These are phyloP conservation scores for Steinernema carpocapsae DNA, from an alignment of 2,888 invertebrate genomes.

Conservation along the genomic window DNA sequence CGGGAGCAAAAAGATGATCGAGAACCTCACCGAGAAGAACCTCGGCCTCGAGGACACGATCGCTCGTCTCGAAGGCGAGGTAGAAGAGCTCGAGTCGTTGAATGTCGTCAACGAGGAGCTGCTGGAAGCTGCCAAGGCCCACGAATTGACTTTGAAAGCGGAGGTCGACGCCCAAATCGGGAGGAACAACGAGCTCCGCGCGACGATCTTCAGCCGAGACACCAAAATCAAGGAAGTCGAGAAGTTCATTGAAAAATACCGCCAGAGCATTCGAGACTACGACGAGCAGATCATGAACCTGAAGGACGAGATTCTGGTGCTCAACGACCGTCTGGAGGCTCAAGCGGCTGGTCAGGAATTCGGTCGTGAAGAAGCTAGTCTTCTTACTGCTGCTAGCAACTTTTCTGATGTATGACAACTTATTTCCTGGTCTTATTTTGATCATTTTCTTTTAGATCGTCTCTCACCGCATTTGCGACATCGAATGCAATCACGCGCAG, in stretches of 20 bases:
- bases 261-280: slow-evolving; percentile 76
- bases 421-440: too few relatives aligned
- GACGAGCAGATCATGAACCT: slow-evolving; percentile 74
- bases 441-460: not conserved
- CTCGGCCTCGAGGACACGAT: slow-evolving; percentile 85
- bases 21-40: slow-evolving; percentile 90
- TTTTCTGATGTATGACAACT: slow-evolving; percentile 45
- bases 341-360: slow-evolving; percentile 20
- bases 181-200: slow-evolving; percentile 1
- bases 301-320: slow-evolving; percentile 53
- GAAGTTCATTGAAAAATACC: slow-evolving; percentile 89
- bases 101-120: slow-evolving; percentile 93
- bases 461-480: slow-evolving; percentile 18
- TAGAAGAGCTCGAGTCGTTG: slow-evolving; percentile 78
- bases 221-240: slow-evolving; percentile 72
- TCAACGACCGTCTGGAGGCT: slow-evolving; percentile 29
- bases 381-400: slow-evolving; percentile 36
- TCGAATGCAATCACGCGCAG: slow-evolving; percentile 76
- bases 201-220: not conserved
- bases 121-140: slow-evolving; percentile 86
- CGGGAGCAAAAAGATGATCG: slow-evolving; percentile 98
- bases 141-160: slow-evolving; percentile 92
- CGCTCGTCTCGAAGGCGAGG: slow-evolving; percentile 79
- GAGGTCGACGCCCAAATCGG: slow-evolving; percentile 83
- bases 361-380: slow-evolving; percentile 22